Evolutionary conservation across 2,113 vertebrate genomes (phyloP), one percentile per base, ranked within the genome.

Genomic region (Xyliphius kryptos): DNA sequence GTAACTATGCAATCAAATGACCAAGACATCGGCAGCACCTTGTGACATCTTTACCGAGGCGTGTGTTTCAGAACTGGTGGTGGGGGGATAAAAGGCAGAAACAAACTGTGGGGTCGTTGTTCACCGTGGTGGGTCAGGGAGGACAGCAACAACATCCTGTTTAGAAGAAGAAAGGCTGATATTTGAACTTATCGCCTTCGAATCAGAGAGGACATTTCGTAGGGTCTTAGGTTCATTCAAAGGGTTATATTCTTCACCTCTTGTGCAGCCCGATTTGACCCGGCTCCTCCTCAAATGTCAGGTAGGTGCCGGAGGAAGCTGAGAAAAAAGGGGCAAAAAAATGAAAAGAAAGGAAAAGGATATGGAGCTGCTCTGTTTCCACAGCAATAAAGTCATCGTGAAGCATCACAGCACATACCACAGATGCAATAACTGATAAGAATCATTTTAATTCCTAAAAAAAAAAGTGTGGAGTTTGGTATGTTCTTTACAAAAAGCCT

Each of bases 261-360:
- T 7, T 16, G 1, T 17, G 26, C 26, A 1, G 5, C 73, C 60
- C 65, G 75, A 80, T 71, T 74, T 63, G 56, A 71, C 63, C 68
- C 43, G 56, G 65, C 73, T 74, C 72, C 68, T 68, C 71, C 71
- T 59, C 61, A 80, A 80, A 85, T 81, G 80, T 79, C 80, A 82
- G 9, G 4, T 59, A 50, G 70, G 60, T 55, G 56, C 57, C 4
- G 26, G 26, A 32, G 26, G 4, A 6, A 32, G 26, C 26, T 3
- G 26, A 32, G 26, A 32, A 32, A 32, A 32, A n/a, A n/a, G n/a
- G n/a, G n/a, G n/a, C n/a, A n/a, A n/a, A n/a, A n/a, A n/a, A n/a
- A n/a, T n/a, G 53, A 41, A 22, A 63, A 59, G 37, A 55, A 52
- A 53, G 43, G 32, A 58, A 51, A 13, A 7, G 32, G 57, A n/a